Percentiles rank a stretch among this genome's conserved stretches.
phyloP scores from a whole-genome alignment of 64 coral and sea anemone species.

The Hydrozoanthus tunicans region DNA sequence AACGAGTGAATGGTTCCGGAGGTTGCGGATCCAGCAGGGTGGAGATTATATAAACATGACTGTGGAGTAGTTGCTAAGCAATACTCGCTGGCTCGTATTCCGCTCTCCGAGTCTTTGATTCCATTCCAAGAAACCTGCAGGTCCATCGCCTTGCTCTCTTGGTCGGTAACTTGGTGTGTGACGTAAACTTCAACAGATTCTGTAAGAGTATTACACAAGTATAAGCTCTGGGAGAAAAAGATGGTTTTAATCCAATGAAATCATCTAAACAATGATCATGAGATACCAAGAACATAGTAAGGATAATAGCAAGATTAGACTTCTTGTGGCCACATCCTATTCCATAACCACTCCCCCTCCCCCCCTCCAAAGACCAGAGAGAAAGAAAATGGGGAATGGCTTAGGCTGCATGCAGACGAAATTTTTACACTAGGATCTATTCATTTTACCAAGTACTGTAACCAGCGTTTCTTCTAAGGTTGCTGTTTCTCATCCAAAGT shows the following conservation, averaged over 20 bases:
- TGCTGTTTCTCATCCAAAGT: no score
- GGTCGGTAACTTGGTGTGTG: constrained; percentile 40
- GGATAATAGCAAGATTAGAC: not conserved
- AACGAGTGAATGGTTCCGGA: constrained; percentile 51
- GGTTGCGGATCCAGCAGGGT: constrained; percentile 5
- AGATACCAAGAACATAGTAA: not conserved
- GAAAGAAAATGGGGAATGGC: not conserved
- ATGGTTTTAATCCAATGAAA: not conserved
- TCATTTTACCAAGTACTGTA: no score
- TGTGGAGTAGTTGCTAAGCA: constrained; percentile 48
- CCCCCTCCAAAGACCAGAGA: no score
- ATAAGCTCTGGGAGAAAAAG: not conserved
- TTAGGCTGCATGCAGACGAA: no score
- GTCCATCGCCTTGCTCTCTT: constrained; percentile 19
- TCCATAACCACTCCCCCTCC: not conserved
- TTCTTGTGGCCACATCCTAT: not conserved
- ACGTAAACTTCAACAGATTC: constrained; percentile 34
- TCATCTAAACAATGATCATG: not conserved
- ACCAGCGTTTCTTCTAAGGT: no score
- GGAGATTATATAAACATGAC: constrained; percentile 19
- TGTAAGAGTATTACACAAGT: not conserved
- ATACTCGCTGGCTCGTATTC: constrained; percentile 26
- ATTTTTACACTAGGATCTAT: not conserved
- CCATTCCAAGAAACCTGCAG: constrained; percentile 55
- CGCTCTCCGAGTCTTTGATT: constrained; percentile 57